Evolutionary conservation across 1,140 invertebrate species (phyloP).

Genomic region (Dermatophagoides farinae): DNA sequence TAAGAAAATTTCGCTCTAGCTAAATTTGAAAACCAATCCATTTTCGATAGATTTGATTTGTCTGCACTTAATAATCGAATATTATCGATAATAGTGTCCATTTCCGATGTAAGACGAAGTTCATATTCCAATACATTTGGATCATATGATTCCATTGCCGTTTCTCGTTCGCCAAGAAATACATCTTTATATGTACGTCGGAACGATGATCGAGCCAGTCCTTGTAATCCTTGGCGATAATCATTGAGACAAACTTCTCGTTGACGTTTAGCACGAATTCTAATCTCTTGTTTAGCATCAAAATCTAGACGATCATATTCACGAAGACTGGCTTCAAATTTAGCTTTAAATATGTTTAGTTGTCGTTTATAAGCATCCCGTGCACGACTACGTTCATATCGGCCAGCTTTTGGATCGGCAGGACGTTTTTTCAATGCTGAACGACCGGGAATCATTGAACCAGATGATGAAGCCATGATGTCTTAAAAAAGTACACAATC

Average conservation of each 20-base stretch:
- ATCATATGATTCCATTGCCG: neutral
- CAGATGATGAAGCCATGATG: neutral
- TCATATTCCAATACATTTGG: neutral
- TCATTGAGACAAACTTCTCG: neutral
- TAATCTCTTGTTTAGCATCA: constrained; percentile 3
- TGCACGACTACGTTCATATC: neutral
- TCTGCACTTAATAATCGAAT: neutral
- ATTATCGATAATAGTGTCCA: neutral
- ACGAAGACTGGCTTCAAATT: neutral
- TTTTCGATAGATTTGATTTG: neutral
- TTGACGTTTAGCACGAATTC: neutral
- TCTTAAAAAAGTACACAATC: neutral
- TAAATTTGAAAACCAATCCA: neutral
- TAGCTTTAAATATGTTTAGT: neutral
- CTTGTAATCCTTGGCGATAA: neutral
- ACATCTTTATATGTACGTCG: constrained; percentile 1
- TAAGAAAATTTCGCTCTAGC: neutral
- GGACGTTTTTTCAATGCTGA: neutral
- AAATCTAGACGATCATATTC: neutral
- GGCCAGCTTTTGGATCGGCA: neutral
- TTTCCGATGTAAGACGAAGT: neutral
- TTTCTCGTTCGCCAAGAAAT: constrained; percentile 2
- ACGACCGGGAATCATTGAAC: neutral
- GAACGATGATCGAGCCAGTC: neutral
- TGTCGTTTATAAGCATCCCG: neutral